Evolutionary conservation across 2,797 vertebrate genomes (phyloP).

Genomic region (Enteromius fasciolatus): DNA sequence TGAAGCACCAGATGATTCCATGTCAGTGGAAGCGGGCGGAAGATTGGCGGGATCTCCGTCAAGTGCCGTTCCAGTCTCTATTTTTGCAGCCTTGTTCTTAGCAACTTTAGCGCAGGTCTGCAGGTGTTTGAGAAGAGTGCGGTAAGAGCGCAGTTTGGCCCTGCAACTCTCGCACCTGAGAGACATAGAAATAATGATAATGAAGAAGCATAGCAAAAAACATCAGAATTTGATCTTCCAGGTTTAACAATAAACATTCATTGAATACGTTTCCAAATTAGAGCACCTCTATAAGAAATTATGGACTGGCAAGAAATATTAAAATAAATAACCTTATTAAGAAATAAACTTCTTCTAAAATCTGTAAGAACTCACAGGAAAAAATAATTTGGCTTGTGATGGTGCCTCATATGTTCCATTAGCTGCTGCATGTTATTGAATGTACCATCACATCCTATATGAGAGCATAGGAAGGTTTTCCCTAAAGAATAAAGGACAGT

Average conservation of each 20-base stretch:
- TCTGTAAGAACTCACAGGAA: slow-evolving; percentile 84
- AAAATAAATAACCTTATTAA: background rate
- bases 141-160: slow-evolving; percentile 88
- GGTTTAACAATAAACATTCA: background rate
- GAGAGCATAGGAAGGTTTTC: slow-evolving; percentile 86
- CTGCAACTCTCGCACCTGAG: slow-evolving; percentile 92
- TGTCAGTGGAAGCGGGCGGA: slow-evolving; percentile 58
- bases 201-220: background rate
- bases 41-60: slow-evolving; percentile 36
- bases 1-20: slow-evolving; percentile 62
- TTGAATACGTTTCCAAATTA: background rate
- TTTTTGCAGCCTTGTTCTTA: slow-evolving; percentile 71
- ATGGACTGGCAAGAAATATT: background rate
- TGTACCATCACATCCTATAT: slow-evolving; percentile 79
- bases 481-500: slow-evolving; percentile 71
- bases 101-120: slow-evolving; percentile 90
- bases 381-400: slow-evolving; percentile 94
- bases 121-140: slow-evolving; percentile 91
- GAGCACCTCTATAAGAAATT: background rate
- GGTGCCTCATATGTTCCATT: slow-evolving; percentile 89
- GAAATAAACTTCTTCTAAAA: background rate
- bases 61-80: slow-evolving; percentile 7
- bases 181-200: background rate
- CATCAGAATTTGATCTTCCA: too few species aligned
- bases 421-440: slow-evolving; percentile 92